Conservation (phyloP, 1,140 invertebrate genomes). For the Diabrotica virgifera region DNA sequence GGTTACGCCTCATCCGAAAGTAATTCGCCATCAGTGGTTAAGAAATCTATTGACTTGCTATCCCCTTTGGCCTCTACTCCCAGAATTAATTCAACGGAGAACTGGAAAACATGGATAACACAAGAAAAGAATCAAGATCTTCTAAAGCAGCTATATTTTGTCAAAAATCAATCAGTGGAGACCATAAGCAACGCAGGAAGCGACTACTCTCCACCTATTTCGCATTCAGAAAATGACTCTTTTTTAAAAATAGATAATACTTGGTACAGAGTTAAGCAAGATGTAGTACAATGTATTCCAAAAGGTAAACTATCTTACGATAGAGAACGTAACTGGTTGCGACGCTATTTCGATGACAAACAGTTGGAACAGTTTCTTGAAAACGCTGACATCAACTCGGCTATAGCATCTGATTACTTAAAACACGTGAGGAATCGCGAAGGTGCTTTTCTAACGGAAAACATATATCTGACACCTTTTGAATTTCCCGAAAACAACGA, state of each 20-base stretch:
- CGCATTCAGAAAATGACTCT: neutral
- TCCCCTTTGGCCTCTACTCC: too few relatives aligned
- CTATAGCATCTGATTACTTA: constrained; percentile 8
- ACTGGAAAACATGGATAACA: constrained; percentile 7
- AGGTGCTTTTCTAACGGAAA: constrained; percentile 4
- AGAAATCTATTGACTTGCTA: too few relatives aligned
- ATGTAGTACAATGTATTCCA: constrained; percentile 17
- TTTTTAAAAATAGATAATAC: constrained; percentile 8
- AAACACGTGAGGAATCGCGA: constrained; percentile 18
- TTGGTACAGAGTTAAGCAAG: constrained; percentile 9
- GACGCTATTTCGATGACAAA: constrained; percentile 34
- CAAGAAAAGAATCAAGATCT: neutral
- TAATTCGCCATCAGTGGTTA: too few relatives aligned
- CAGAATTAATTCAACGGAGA: neutral
- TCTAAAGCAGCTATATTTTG: neutral
- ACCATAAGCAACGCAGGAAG: constrained; percentile 13
- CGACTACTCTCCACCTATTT: constrained; percentile 5
- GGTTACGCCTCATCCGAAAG: too few relatives aligned
- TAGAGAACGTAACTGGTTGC: constrained; percentile 27
- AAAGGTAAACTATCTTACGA: constrained; percentile 31
- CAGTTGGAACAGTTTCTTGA: constrained; percentile 30
- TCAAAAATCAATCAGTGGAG: constrained; percentile 10
- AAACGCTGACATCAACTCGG: constrained; percentile 11
- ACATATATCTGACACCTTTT: neutral
- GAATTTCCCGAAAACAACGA: constrained; percentile 21